Base-by-base conservation (phyloP, 2,888 invertebrate genomes). In the Schizaphis graminum region DNA sequence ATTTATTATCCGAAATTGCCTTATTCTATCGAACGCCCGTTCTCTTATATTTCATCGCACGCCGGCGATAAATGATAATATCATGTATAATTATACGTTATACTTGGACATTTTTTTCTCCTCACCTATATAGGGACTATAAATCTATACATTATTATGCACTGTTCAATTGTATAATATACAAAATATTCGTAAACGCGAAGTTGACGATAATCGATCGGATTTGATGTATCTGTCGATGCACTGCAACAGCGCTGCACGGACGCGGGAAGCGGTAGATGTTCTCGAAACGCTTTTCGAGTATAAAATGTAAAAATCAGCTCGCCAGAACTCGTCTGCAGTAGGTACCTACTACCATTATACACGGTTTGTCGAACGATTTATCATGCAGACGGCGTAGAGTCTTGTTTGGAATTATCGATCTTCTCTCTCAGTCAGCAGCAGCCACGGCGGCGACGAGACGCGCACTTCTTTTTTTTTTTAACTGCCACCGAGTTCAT, bases 311-410 rank as follows among this genome's bases (percentile, higher is more conserved):
- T 84, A 53, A 35, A 89, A 89, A 3, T 57, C 41, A 41, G 47
- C 41, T 77, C 44, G 44, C 86, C 56, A 47, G 28, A 86, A 86
- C 21, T 44, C 86, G 57, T 56, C 56, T 26, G 85, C 56, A 35
- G 84, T 28, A n/a, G 67, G 67, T 35, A 77, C 77, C n/a, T 35
- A 67, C 77, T 61, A 41, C 88, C 89, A 44, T 89, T 91, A 85
- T 47, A 41, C 13, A 44, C 44, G 85, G 91, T 86, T 61, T 86
- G 85, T 91, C 91, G 86, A 57, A 86, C 91, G 91, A 91, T 91
- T 92, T 92, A 88, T 88, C 87, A 92, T 92, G 87, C 92, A 92
- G 92, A 67, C 92, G 87, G 92, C 92, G 92, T 92, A 85, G 21
- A 87, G 87, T 67, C 92, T 92, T 67, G 67, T 92, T 92, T 41